A percentile compares a stretch with the other conserved stretches of the same genome.
Conservation (phyloP, 2,797 vertebrate genomes). For the Rhadinocentrus ornatus region DNA sequence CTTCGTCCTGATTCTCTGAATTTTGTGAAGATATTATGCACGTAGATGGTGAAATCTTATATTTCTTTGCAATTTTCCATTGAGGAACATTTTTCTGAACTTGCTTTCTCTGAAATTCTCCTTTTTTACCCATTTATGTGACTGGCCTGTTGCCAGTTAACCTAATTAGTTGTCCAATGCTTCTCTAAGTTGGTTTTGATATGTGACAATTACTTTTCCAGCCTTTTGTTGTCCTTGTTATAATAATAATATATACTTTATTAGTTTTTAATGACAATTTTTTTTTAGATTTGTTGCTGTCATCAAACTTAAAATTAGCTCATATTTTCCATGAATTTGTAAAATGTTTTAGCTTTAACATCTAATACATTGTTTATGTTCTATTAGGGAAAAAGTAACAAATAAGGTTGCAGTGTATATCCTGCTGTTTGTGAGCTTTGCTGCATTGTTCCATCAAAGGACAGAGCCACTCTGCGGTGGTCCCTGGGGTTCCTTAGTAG, state of each 20-base stretch:
- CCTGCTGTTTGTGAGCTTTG: constrained; percentile 1
- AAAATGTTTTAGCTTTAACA: neutral
- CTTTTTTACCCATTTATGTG: neutral
- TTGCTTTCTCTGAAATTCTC: neutral
- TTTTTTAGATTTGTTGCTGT: neutral
- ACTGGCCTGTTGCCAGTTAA: neutral
- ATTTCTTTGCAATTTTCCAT: neutral
- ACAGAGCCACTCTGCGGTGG: constrained; percentile 15
- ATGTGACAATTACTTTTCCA: neutral
- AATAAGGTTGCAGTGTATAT: constrained; percentile 3
- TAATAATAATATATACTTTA: neutral
- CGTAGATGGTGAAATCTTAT: neutral
- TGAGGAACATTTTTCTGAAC: neutral
- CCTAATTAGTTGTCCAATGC: neutral
- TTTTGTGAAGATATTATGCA: neutral
- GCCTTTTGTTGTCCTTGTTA: neutral
- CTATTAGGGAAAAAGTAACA: too few species aligned
- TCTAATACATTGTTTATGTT: neutral
- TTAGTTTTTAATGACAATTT: neutral
- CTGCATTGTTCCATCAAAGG: constrained; percentile 53
- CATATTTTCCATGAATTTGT: neutral
- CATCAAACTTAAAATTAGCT: neutral
- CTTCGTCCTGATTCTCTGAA: neutral
- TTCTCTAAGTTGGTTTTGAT: neutral
- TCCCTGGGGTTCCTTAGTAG: constrained; percentile 58